These are phyloP conservation scores for Drosophila stalkeri DNA, from an alignment of 2,888 invertebrate species.

Conservation along the genomic window DNA sequence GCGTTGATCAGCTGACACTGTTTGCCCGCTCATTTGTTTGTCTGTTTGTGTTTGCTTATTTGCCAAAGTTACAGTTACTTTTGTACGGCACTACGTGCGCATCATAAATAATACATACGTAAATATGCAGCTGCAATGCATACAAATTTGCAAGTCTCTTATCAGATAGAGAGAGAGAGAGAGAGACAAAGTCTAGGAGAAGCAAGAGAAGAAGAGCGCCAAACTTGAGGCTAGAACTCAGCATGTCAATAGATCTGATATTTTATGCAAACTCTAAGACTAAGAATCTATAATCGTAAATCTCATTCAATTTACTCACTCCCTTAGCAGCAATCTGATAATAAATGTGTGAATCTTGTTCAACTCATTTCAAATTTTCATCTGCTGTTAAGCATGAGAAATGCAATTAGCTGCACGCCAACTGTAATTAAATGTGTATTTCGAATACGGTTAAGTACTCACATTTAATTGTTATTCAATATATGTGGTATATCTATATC, in stretches of 20 bases:
- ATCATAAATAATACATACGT: slow-evolving; percentile 45
- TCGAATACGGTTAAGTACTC: slow-evolving; percentile 41
- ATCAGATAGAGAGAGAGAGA: background rate
- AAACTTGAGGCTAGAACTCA: background rate
- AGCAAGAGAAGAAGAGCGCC: background rate
- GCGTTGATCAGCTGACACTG: slow-evolving; percentile 52
- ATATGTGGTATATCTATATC: slow-evolving; percentile 6
- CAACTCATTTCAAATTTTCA: slow-evolving; percentile 28
- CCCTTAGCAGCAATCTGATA: slow-evolving; percentile 13
- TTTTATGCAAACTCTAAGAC: background rate
- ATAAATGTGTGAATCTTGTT: slow-evolving; percentile 48
- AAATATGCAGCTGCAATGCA: slow-evolving; percentile 48
- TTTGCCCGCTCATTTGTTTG: slow-evolving; percentile 1
- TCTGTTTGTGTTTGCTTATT: slow-evolving; percentile 11
- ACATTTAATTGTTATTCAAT: slow-evolving; percentile 64
- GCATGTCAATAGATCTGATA: background rate
- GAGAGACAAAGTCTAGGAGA: too few species aligned
- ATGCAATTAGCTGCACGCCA: slow-evolving; percentile 64
- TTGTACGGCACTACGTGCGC: slow-evolving; percentile 48
- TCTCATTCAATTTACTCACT: background rate
- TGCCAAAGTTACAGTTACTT: slow-evolving; percentile 52
- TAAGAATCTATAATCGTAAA: background rate
- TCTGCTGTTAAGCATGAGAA: slow-evolving; percentile 18
- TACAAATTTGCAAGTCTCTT: slow-evolving; percentile 52
- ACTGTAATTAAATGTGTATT: slow-evolving; percentile 48